Evolutionary conservation across 2,113 vertebrate species (phyloP), one percentile per base, ranked within the genome.

Genomic region (Notothenia coriiceps): DNA sequence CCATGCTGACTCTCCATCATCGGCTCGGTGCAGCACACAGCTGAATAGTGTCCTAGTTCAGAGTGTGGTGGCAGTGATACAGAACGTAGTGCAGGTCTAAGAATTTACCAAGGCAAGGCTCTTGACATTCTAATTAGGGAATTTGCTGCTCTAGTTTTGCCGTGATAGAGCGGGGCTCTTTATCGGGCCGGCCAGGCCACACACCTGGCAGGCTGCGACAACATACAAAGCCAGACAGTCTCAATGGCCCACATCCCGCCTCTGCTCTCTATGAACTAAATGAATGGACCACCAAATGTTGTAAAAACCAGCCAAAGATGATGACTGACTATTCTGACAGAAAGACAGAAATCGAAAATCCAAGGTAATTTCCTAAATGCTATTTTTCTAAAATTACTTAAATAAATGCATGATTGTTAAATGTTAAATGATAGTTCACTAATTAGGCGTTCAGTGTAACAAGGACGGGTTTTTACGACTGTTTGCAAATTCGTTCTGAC

Each of bases 91-190:
- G 64, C 61, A 79, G 60, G 74, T 67, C 46, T 70, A 67, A 82
- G 64, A 84, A 84, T 88, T 81, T 89, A 80, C 75, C 62, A 60
- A 85, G 70, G 79, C 77, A 65, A 76, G 67, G 61, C 83, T 84
- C 74, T 70, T 91, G 91, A 91, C 87, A 88, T 89, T 89, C 85
- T 89, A 92, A 94, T 94, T 89, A 87, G 86, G 83, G 82, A 89
- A 92, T 91, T 85, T 90, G 84, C 78, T 89, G 90, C 92, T 84
- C 77, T 76, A 76, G 75, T 91, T 93, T 87, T 88, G 88, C 87
- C 56, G 80, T 93, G 89, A 94, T 91, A 83, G 84, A 93, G 85
- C 74, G 20, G 61, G 72, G 75, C 81, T 86, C 83, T 88, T 92
- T 93, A 94, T 94, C 92, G 81, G 85, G 74, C 72, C 74, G 89